Evolutionary conservation across 2,797 vertebrate genomes (phyloP).

Genomic region (Caiman crocodilus): DNA sequence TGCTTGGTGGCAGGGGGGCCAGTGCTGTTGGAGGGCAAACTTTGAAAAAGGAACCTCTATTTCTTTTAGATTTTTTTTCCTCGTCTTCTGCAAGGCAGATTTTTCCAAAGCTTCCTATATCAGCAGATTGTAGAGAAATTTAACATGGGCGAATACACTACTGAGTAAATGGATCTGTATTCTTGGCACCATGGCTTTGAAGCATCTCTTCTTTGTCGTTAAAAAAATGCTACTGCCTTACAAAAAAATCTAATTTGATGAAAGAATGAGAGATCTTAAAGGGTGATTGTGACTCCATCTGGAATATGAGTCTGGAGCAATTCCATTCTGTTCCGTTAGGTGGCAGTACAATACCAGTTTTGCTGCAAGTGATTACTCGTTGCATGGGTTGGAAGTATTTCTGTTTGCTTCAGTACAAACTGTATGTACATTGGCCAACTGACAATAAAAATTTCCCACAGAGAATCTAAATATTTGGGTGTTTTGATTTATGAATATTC

Average conservation of each 20-base stretch:
- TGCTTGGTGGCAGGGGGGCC: not conserved
- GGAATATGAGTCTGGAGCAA: not conserved
- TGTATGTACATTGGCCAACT: not conserved
- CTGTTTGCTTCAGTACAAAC: not conserved
- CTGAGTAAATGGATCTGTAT: not conserved
- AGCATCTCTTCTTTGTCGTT: not conserved
- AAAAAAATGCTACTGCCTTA: not conserved
- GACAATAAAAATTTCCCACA: not conserved
- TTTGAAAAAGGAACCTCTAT: not conserved
- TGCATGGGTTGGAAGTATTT: not conserved
- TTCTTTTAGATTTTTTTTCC: not conserved
- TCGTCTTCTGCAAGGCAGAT: not conserved
- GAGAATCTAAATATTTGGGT: slow-evolving; percentile 34
- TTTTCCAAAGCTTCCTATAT: not conserved
- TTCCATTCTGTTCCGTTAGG: slow-evolving; percentile 63
- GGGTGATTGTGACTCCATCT: not conserved
- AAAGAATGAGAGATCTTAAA: not conserved
- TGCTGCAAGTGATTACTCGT: not conserved
- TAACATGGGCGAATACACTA: not conserved
- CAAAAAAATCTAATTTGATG: not conserved
- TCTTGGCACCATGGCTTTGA: not conserved
- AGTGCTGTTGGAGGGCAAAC: not conserved
- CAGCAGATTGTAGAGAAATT: not conserved
- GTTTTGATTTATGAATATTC: slow-evolving; percentile 39
- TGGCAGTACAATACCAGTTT: slow-evolving; percentile 62